Base-by-base conservation (phyloP, 2,888 invertebrate genomes). In the Drosophila prolongata region DNA sequence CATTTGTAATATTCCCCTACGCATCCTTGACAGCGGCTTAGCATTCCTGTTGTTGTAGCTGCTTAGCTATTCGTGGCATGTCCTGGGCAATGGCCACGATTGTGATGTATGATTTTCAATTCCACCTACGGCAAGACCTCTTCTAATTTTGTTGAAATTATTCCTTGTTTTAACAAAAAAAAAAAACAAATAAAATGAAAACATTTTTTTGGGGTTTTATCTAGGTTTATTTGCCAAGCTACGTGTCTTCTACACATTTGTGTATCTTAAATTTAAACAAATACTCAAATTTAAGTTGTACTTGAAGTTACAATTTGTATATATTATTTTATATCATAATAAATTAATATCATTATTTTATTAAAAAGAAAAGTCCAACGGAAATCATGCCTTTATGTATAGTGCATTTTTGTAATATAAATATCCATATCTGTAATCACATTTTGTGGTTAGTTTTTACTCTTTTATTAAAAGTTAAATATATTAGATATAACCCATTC, bases 21-120 rank as follows among this genome's bases (percentile, higher is more conserved):
- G 78, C 76, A 79, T 72, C 76, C 74, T 73, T 79, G 77, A 76
- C 81, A 76, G 70, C 64, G 79, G 81, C 85, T 84, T 76, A 80
- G 70, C 64, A 58, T 64, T 47, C 44, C 27, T 49, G 49, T 60
- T 78, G 53, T 58, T 19, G 8, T 54, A 43, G 73, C 55, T 78
- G 68, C 72, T 85, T 80, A 77, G 74, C 60, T 82, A 85, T 83
- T 80, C 83, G 77, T 77, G 69, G 69, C 78, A 73, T 82, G 80
- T 80, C 74, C 76, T 70, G 53, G 71, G 60, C 75, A 69, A 64
- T 80, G 75, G 77, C 84, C 77, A 82, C 70, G 83, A 69, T 80
- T 61, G 67, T 83, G 84, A 77, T 80, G 77, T 81, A 81, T 80
- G 84, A 75, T 84, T 80, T 81, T 84, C 76, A 79, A 83, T 84